Conservation (phyloP, 2,888 invertebrate species). For the Shargacucullia verbasci region DNA sequence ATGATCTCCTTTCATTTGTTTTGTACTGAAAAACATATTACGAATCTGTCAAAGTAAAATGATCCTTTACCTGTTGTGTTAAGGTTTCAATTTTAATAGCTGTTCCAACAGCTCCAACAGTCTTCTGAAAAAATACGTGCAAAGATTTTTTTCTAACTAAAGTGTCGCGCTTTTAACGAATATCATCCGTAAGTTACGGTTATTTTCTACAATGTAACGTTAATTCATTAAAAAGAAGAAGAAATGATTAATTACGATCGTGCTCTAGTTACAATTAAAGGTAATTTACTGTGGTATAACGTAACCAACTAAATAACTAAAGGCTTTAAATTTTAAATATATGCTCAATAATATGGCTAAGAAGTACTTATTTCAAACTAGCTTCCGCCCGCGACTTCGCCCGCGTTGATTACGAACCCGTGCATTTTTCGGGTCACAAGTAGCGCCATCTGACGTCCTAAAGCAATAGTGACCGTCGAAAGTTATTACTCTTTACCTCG, state of each 20-base stretch:
- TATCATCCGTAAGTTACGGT: not conserved
- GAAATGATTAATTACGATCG: slow-evolving; percentile 8
- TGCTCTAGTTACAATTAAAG: slow-evolving; percentile 7
- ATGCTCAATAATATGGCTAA: slow-evolving; percentile 15
- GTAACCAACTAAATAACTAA: not conserved
- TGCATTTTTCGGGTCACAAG: too few species aligned
- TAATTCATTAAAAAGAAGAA: slow-evolving; percentile 8
- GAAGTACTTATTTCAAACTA: too few species aligned
- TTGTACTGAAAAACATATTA: slow-evolving; percentile 13
- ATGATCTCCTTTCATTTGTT: slow-evolving; percentile 17
- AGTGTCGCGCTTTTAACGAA: not conserved
- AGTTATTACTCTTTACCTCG: too few species aligned
- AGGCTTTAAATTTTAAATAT: slow-evolving; percentile 1
- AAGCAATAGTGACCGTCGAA: too few species aligned
- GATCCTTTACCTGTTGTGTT: fast-evolving
- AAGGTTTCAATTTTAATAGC: not conserved
- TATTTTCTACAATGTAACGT: slow-evolving; percentile 4
- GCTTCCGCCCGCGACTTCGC: too few species aligned
- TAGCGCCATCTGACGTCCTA: too few species aligned
- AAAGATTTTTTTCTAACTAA: not conserved
- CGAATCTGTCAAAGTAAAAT: not conserved
- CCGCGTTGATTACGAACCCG: too few species aligned
- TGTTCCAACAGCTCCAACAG: too few species aligned
- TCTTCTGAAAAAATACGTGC: slow-evolving; percentile 2
- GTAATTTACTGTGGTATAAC: not conserved